Evolutionary conservation across 2,113 vertebrate genomes (phyloP), one percentile per base, ranked within the genome.

Genomic region (Sceloporus undulatus): DNA sequence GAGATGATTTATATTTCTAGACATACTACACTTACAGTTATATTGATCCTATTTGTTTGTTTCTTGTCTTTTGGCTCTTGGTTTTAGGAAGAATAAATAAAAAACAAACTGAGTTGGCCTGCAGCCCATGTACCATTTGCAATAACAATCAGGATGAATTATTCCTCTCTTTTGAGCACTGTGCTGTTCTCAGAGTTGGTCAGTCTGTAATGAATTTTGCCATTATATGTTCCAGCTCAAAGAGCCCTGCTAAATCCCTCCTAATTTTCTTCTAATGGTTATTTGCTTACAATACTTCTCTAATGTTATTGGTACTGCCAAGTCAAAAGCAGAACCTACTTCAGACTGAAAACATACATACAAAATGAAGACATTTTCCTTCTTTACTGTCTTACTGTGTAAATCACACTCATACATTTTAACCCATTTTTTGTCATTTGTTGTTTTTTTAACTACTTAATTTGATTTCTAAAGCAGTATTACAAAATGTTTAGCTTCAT

Each of bases 31-130:
- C 13, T 90, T 87, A 88, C 71, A 87, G 21, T 5, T 86, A 85
- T 56, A 38, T 87, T 87, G 59, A 25, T 86, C 83, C 42, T 40
- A 79, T 87, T 40, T 73, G 21, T 9, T 23, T 56, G 9, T 85
- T 74, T 66, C 19, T 76, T 82, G 7, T 54, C 40, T 59, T 27
- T 13, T 27, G 73, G 80, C 38, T 52, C 70, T 80, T 80, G 76
- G 91, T 38, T 52, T 77, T 85, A 85, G 73, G 90, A 90, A 78
- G 81, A 91, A 84, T 82, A 85, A 89, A 90, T 84, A 93, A 91
- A 80, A 52, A 93, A 71, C 11, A 86, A 89, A 85, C 71, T 81
- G 66, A 23, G 4, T 77, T 88, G 42, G 42, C 18, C 66, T 38
- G 77, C 62, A 75, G 78, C 19, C 79, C 80, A 16, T 34, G 29